Evolutionary conservation across 2,888 invertebrate species (phyloP).

Genomic region (Drosophila hamatofila): DNA sequence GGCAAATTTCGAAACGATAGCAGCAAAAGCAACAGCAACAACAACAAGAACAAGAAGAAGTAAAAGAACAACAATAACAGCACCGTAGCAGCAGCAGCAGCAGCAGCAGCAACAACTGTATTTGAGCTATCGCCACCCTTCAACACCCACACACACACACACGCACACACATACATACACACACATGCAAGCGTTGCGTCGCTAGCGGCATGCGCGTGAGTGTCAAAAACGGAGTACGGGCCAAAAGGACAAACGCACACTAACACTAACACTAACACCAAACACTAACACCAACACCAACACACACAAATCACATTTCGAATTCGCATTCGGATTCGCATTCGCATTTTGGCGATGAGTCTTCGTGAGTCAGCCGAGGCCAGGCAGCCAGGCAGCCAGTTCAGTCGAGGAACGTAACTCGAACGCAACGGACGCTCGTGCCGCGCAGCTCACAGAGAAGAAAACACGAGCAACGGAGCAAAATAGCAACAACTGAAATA

Average conservation of each 20-base stretch:
- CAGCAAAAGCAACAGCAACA: not conserved
- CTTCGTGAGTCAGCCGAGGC: conserved; percentile 35
- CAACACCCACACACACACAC: not conserved
- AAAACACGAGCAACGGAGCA: conserved; percentile 23
- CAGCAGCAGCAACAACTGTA: conserved; percentile 9
- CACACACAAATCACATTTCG: conserved; percentile 34
- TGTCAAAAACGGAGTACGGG: conserved; percentile 37
- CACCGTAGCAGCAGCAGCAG: not conserved
- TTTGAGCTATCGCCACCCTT: not conserved
- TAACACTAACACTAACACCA: not conserved
- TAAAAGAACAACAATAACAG: not conserved
- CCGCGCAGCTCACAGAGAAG: conserved; percentile 20
- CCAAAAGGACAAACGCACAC: conserved; percentile 22
- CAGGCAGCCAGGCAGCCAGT: conserved; percentile 20
- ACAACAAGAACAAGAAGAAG: not conserved
- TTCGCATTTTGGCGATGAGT: conserved; percentile 24
- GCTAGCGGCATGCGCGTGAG: conserved; percentile 52
- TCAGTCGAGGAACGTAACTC: conserved; percentile 83
- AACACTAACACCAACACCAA: not conserved
- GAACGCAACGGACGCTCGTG: conserved; percentile 73
- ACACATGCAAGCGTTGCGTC: conserved; percentile 1
- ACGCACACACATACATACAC: not conserved
- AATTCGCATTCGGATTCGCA: conserved; percentile 11
- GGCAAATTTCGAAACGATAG: conserved; percentile 10
- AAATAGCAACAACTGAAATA: conserved; percentile 45